A percentile compares a stretch with the other conserved stretches of the same genome.
Evolutionary conservation across 2,888 invertebrate species (phyloP).

Genomic region (Priocnemis perturbator): DNA sequence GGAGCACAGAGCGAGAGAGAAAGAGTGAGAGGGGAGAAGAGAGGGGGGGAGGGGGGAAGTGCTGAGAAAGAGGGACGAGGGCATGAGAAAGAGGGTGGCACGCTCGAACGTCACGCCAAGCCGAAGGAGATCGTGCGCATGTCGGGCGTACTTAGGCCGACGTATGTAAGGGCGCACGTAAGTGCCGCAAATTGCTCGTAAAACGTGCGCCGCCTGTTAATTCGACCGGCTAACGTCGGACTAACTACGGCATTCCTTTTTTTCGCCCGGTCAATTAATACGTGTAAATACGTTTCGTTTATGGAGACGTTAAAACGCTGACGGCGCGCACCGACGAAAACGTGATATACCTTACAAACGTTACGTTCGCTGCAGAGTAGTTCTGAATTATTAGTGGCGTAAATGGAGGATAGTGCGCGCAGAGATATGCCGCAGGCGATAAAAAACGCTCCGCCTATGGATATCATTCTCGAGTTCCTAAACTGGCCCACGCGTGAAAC

Average conservation of each 20-base stretch:
- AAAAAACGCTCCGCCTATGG: too few relatives aligned
- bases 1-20: too few relatives aligned
- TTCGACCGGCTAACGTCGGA: slow-evolving; percentile 53
- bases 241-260: slow-evolving; percentile 55
- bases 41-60: not conserved
- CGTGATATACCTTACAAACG: too few relatives aligned
- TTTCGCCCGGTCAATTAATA: slow-evolving; percentile 10
- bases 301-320: too few relatives aligned
- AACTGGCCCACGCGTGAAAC: slow-evolving; percentile 8
- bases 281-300: slow-evolving; percentile 6
- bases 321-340: too few relatives aligned
- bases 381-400: not conserved
- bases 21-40: not conserved
- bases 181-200: slow-evolving; percentile 67
- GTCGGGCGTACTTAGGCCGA: slow-evolving; percentile 46
- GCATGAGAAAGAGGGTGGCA: slow-evolving; percentile 19
- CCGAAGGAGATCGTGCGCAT: slow-evolving; percentile 36
- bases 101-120: slow-evolving; percentile 41
- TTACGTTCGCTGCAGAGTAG: too few relatives aligned
- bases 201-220: slow-evolving; percentile 62
- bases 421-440: not conserved
- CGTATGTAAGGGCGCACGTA: slow-evolving; percentile 53
- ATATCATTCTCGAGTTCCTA: not conserved
- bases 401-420: not conserved
- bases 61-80: not conserved